Conservation (phyloP, 2,888 invertebrate genomes). For the Tethea ocularis region DNA sequence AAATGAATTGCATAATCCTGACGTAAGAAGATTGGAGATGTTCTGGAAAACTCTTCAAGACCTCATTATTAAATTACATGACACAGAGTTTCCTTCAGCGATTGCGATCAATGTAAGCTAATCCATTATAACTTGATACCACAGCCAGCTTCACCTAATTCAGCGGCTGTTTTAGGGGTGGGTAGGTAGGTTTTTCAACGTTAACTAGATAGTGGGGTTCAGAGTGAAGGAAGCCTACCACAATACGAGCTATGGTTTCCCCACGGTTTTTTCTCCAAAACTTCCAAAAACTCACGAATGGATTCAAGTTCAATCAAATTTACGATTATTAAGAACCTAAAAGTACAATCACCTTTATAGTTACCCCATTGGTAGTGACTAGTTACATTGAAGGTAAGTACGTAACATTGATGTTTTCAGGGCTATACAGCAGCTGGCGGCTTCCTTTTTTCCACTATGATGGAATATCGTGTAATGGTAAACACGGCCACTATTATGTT, state of each 20-base stretch:
- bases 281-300: too few species aligned
- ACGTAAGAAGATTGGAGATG: slow-evolving; percentile 79
- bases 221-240: too few species aligned
- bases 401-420: slow-evolving; percentile 42
- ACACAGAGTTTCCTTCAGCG: slow-evolving; percentile 86
- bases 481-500: slow-evolving; percentile 85
- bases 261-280: too few species aligned
- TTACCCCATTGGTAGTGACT: too few species aligned
- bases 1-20: slow-evolving; percentile 89
- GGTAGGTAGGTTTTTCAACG: background rate
- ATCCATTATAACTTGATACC: background rate
- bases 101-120: slow-evolving; percentile 88
- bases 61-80: slow-evolving; percentile 87
- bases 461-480: slow-evolving; percentile 87
- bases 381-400: too few species aligned
- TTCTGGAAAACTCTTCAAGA: slow-evolving; percentile 88
- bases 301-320: too few species aligned
- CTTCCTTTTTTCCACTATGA: slow-evolving; percentile 84
- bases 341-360: too few species aligned
- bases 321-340: too few species aligned
- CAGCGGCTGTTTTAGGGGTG: background rate
- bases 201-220: too few species aligned
- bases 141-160: too few species aligned
- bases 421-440: slow-evolving; percentile 81
- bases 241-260: too few species aligned